phyloP scores from a whole-genome alignment of 2,113 vertebrate genomes.

The Alaudala cheleensis region DNA sequence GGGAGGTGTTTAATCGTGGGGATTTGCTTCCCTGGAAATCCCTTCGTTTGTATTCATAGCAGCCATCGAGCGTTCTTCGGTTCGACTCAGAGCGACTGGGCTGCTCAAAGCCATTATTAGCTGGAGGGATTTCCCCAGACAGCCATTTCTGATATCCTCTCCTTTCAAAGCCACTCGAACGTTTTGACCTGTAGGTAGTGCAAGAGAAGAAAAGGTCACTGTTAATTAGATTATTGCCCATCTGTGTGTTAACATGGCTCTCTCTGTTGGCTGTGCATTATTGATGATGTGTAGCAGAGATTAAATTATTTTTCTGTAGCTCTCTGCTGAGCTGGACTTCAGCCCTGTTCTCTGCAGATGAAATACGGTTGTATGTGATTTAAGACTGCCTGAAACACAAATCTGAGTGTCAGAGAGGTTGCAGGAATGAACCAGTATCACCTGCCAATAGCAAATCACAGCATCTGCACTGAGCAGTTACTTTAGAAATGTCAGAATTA shows the following conservation, averaged over 20 bases:
- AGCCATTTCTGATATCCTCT: neutral
- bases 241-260: neutral
- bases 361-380: neutral
- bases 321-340: neutral
- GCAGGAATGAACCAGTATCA: neutral
- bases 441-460: neutral
- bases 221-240: neutral
- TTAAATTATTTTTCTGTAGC: neutral
- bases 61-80: fast-evolving
- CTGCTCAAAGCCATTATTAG: neutral
- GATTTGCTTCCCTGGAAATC: neutral
- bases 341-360: neutral
- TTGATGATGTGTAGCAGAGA: neutral
- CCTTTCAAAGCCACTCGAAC: neutral
- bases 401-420: neutral
- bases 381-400: neutral
- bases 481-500: neutral
- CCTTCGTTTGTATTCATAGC: neutral
- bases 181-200: neutral
- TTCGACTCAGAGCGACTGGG: neutral
- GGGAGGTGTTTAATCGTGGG: neutral
- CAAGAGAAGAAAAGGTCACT: neutral
- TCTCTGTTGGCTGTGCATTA: neutral
- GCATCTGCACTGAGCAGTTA: neutral
- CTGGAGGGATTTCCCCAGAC: neutral